Evolutionary conservation across 2,113 vertebrate genomes (phyloP), one percentile per base, ranked within the genome.

Genomic region (Columba livia): DNA sequence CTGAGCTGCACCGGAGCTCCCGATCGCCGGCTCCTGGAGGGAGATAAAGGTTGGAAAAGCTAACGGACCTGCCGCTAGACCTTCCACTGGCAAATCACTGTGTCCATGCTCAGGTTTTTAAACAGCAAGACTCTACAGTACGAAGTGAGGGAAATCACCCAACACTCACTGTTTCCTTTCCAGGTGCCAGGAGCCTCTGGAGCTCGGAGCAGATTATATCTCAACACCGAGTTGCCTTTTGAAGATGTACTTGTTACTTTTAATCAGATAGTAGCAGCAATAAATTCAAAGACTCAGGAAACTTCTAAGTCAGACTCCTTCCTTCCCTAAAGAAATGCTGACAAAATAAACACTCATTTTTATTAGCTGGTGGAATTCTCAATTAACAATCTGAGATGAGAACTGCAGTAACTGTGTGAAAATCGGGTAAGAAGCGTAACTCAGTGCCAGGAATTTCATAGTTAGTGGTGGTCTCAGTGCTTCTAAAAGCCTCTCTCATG

Each of bases 11-110:
- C 51, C 6, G 40, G n/a, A 69, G 71, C 79, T 44, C 38, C 18
- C 1, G 0, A 0, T 7, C 4, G 2, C 32, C 28, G 40, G 28
- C 36, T 77, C 32, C 61, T n/a, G 23, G 23, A 66, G 15, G 32
- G 15, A 32, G 13, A 50, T 3, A 14, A n/a, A 25, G 48, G 36
- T 79, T 61, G 70, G 69, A 21, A 36, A 65, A 89, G 24, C 15
- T 24, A 5, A 64, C 0, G 6, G 51, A 75, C 12, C 61, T 50
- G 15, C 62, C 1, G 4, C 4, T 11, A 51, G 54, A 66, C 28
- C 54, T 56, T 64, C 50, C 48, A 40, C 56, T 78, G 61, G 67
- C 47, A 50, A 20, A 28, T 2, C 3, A 6, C 62, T 40, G 61
- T 2, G 1, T 0, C 81, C 87, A 36, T 4, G 0, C n/a, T 2